A percentile compares a stretch with the other conserved stretches of the same genome.
phyloP scores from a whole-genome alignment of 2,888 invertebrate species.

The Limnephilus lunatus region DNA sequence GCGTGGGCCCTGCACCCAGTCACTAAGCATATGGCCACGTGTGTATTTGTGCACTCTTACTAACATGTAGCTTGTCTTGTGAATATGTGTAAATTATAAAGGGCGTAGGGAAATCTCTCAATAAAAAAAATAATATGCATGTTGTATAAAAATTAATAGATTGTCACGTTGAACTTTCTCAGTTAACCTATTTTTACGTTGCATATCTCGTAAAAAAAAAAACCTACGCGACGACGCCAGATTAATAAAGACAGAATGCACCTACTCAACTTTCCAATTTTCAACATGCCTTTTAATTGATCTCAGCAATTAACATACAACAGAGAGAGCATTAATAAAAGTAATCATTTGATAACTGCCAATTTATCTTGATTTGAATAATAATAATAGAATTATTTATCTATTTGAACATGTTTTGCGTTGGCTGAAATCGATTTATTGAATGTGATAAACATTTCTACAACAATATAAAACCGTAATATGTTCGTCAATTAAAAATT shows the following conservation, averaged over 20 bases:
- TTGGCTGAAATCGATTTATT: conserved; percentile 20
- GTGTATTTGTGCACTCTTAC: background rate
- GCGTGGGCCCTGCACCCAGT: background rate
- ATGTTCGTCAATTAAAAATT: background rate
- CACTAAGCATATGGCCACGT: background rate
- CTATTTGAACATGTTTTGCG: background rate
- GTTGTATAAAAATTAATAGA: background rate
- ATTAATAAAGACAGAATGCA: background rate
- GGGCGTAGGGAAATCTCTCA: conserved; percentile 32
- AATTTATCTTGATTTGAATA: background rate
- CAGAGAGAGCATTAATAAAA: background rate
- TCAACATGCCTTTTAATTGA: background rate
- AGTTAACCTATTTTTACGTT: background rate
- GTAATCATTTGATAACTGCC: background rate
- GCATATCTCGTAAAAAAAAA: background rate
- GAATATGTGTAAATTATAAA: conserved; percentile 8
- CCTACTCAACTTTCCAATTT: background rate
- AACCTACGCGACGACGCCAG: background rate
- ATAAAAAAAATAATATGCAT: background rate
- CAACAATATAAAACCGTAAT: background rate
- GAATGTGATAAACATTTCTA: background rate
- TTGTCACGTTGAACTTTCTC: background rate
- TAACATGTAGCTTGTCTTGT: background rate
- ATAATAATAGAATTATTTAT: background rate
- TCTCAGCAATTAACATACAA: background rate